Base-by-base conservation (phyloP, 2,888 invertebrate genomes). In the Athalia circularis region DNA sequence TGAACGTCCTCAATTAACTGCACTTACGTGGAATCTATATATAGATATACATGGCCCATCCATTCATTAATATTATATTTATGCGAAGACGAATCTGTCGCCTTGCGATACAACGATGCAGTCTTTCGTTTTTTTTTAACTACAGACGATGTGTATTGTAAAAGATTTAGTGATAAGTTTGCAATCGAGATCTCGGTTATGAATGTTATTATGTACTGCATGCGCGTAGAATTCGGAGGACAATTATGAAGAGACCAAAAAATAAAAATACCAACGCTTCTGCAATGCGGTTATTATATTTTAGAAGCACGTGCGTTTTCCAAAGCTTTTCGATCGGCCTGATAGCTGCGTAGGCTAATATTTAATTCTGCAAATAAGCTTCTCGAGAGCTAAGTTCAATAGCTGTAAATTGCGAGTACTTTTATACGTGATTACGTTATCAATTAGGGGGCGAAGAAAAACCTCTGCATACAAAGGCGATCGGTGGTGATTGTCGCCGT, bases 351-450 rank as follows among this genome's bases (percentile, higher is more conserved):
- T 64, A 64, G 29, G 43, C 48, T 54, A 15, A 54, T 54, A 52
- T 52, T 54, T 15, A 68, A 52, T 68, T 68, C 52, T 48, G 52
- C 11, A 68, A 68, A 68, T 52, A 52, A 68, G 68, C 68, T 68
- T 54, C 11, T 52, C 13, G 4, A 68, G 13, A 52, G 9, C 7
- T 15, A 68, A 54, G 29, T 48, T 54, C 68, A 68, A 52, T 68
- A 68, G 68, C 68, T 29, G 68, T 68, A 68, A 68, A 68, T 68
- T 29, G 54, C 54, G 9, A 43, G 54, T 54, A 54, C 52, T 68
- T 54, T 68, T 6, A n/a, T 52, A 68, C 68, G 68, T 68, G 68
- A 68, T 43, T 68, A 50, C 45, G 52, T 68, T 68, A 68, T 68
- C 11, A 68, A 52, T 13, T 54, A n/a, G 65, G 29, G 29, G 29